These are phyloP conservation scores for Pseudopipra pipra DNA, from an alignment of 2,113 vertebrate genomes.

Conservation along the genomic window DNA sequence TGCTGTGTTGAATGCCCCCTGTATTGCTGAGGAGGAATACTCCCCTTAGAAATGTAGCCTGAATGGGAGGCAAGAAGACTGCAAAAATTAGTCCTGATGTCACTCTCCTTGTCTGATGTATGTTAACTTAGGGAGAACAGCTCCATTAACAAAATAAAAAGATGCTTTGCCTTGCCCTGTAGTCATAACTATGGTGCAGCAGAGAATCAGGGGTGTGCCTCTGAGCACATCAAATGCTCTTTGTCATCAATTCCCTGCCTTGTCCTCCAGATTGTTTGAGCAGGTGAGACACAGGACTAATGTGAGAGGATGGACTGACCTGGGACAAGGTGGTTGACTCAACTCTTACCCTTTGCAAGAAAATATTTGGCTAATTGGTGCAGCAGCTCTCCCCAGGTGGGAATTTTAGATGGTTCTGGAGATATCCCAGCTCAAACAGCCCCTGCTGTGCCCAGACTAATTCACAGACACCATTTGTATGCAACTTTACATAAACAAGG, in stretches of 20 bases:
- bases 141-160: neutral
- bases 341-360: neutral
- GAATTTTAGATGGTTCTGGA: neutral
- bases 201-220: neutral
- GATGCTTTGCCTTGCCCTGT: neutral
- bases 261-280: neutral
- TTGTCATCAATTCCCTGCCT: neutral
- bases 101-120: neutral
- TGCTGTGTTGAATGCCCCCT: neutral
- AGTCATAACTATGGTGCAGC: neutral
- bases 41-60: neutral
- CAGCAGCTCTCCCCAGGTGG: neutral
- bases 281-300: neutral
- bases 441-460: neutral
- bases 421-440: rapidly evolving
- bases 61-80: neutral
- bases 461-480: neutral
- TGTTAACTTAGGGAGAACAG: neutral
- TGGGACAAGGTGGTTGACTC: neutral
- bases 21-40: neutral
- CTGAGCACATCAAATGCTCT: neutral
- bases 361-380: neutral
- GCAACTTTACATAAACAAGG: neutral
- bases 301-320: neutral
- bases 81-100: neutral